Evolutionary conservation across 2,888 invertebrate species (phyloP).

Genomic region (Agrochola lychnidis): DNA sequence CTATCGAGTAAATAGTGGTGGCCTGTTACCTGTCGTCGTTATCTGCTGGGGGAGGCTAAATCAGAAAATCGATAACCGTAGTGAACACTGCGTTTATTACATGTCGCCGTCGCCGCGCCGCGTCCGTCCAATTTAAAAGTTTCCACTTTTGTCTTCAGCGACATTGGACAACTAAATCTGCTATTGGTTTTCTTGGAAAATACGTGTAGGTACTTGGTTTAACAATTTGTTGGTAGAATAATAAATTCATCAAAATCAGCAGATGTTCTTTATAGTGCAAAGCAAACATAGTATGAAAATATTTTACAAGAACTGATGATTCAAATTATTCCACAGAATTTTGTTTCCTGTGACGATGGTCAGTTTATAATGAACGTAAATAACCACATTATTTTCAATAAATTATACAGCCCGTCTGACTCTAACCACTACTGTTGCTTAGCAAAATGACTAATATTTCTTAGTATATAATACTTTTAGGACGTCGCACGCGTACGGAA

Average conservation of each 20-base stretch:
- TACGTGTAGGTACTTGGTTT: background rate
- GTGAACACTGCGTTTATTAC: constrained; percentile 76
- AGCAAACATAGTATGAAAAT: background rate
- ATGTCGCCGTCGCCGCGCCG: constrained; percentile 68
- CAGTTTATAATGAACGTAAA: constrained; percentile 1
- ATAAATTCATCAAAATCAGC: background rate
- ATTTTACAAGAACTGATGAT: constrained; percentile 1
- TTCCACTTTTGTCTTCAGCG: constrained; percentile 68
- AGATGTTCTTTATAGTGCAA: background rate
- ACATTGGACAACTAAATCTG: constrained; percentile 69
- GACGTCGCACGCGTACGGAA: constrained; percentile 75
- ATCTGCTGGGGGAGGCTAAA: constrained; percentile 87
- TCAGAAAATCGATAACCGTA: constrained; percentile 87
- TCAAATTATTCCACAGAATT: constrained; percentile 1
- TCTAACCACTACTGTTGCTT: constrained; percentile 36
- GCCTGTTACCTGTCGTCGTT: constrained; percentile 82
- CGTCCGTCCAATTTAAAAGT: constrained; percentile 76
- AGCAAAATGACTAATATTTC: constrained; percentile 53
- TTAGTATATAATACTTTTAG: constrained; percentile 50
- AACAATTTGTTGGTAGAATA: background rate
- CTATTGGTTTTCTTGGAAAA: constrained; percentile 51
- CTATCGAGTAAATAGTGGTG: constrained; percentile 57
- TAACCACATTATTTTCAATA: constrained; percentile 19
- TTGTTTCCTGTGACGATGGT: background rate
- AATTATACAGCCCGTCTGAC: constrained; percentile 22